phyloP scores from a whole-genome alignment of 2,797 vertebrate species.

The Serranus cabrilla region DNA sequence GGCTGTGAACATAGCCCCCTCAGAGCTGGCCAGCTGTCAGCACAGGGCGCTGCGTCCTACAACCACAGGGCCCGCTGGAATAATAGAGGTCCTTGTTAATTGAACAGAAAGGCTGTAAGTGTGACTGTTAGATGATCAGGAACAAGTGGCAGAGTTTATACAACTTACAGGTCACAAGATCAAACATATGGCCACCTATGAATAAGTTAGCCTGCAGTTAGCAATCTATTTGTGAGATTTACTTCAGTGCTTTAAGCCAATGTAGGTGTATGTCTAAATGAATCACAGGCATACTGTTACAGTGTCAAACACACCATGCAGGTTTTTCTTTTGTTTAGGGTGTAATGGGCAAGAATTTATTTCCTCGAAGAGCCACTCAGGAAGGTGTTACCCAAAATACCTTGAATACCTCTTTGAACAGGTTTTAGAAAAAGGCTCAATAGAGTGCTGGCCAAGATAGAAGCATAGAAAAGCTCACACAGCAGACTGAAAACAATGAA shows the following conservation, averaged over 20 bases:
- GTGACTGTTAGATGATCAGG: slow-evolving; percentile 49
- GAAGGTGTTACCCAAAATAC: slow-evolving; percentile 49
- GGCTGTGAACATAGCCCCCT: slow-evolving; percentile 69
- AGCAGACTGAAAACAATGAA: too few species aligned
- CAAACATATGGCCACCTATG: slow-evolving; percentile 1
- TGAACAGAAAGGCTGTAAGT: slow-evolving; percentile 56
- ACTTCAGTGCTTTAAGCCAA: background rate
- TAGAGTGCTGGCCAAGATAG: too few species aligned
- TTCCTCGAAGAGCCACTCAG: background rate
- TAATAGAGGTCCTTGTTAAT: slow-evolving; percentile 72
- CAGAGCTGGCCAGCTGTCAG: slow-evolving; percentile 64
- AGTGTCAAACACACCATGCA: background rate
- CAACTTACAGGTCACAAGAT: slow-evolving; percentile 38
- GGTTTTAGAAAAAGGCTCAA: slow-evolving; percentile 22
- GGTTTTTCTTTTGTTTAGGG: slow-evolving; percentile 6
- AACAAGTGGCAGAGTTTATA: slow-evolving; percentile 46
- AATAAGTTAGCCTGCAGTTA: background rate
- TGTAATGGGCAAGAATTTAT: background rate
- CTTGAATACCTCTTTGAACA: slow-evolving; percentile 51
- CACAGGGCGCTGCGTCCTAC: slow-evolving; percentile 52
- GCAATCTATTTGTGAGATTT: background rate
- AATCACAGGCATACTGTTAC: background rate
- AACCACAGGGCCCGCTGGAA: slow-evolving; percentile 43
- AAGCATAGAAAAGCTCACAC: too few species aligned
- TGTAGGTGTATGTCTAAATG: background rate